phyloP scores from a whole-genome alignment of 2,888 invertebrate genomes.

The Rotaria sp. region DNA sequence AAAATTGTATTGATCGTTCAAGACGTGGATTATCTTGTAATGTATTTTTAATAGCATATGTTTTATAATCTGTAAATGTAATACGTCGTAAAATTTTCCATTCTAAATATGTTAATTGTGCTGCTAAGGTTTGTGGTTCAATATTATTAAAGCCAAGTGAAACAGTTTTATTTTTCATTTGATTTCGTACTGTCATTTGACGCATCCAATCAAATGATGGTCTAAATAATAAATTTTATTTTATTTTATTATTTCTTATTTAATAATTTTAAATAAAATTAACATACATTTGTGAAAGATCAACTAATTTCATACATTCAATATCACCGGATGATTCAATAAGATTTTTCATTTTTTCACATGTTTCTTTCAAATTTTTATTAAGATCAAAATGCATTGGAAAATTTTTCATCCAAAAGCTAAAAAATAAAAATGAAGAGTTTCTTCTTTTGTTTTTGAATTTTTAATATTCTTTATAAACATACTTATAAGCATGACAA shows the following conservation, averaged over 20 bases:
- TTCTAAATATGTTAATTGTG: conserved; percentile 60
- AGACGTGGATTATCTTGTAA: conserved; percentile 58
- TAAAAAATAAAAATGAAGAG: conserved; percentile 43
- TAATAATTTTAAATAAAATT: neutral
- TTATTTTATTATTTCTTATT: neutral
- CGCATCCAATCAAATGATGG: conserved; percentile 61
- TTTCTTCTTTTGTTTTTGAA: neutral
- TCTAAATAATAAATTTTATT: conserved; percentile 46
- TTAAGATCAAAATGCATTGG: conserved; percentile 61
- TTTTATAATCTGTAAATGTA: conserved; percentile 60
- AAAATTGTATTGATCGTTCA: conserved; percentile 60
- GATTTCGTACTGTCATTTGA: conserved; percentile 58
- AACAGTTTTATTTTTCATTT: conserved; percentile 47
- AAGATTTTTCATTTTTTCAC: conserved; percentile 53
- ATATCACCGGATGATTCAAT: conserved; percentile 51
- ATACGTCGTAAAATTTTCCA: conserved; percentile 60
- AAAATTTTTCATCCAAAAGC: conserved; percentile 59
- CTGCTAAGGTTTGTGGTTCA: conserved; percentile 59
- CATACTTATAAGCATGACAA: conserved; percentile 50
- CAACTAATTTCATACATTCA: conserved; percentile 10
- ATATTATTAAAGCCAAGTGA: conserved; percentile 61
- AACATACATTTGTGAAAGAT: conserved; percentile 11
- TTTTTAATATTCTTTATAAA: neutral
- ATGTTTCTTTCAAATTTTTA: conserved; percentile 52
- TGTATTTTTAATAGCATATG: conserved; percentile 58